Evolutionary conservation across 2,797 vertebrate genomes (phyloP).

Genomic region (Varecia variegata): DNA sequence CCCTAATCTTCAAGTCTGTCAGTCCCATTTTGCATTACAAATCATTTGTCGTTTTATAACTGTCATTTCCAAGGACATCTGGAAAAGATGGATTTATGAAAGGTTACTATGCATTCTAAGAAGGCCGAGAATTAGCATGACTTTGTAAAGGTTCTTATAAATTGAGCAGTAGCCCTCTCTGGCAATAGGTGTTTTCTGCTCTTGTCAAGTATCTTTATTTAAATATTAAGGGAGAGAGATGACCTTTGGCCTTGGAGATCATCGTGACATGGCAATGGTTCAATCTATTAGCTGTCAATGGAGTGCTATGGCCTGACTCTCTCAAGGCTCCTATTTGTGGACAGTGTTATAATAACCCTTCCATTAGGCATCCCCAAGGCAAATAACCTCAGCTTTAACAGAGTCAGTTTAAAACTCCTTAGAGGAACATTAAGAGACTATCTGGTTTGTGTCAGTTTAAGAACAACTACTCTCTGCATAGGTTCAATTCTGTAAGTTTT

Average conservation of each 20-base stretch:
- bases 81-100: constrained; percentile 92
- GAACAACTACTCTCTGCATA: constrained; percentile 82
- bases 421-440: constrained; percentile 88
- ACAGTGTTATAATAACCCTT: constrained; percentile 92
- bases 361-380: constrained; percentile 92
- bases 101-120: constrained; percentile 90
- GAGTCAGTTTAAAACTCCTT: constrained; percentile 94
- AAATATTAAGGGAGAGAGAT: constrained; percentile 89
- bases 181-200: constrained; percentile 87
- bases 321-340: constrained; percentile 89
- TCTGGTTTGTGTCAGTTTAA: constrained; percentile 87
- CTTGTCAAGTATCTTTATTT: constrained; percentile 91
- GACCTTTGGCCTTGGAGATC: constrained; percentile 90
- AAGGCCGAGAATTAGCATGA: constrained; percentile 92
- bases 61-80: constrained; percentile 94
- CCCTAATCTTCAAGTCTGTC: constrained; percentile 88
- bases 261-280: constrained; percentile 87
- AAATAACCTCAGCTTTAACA: constrained; percentile 92
- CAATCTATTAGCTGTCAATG: constrained; percentile 89
- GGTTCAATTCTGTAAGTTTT: constrained; percentile 83
- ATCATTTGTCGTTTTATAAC: constrained; percentile 92
- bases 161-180: constrained; percentile 88
- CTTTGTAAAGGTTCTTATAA: constrained; percentile 91
- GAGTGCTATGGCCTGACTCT: constrained; percentile 82
- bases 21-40: constrained; percentile 93